Base-by-base conservation (phyloP, 37 sponge, comb jelly and placozoan genomes). In the Geodia barretti region DNA sequence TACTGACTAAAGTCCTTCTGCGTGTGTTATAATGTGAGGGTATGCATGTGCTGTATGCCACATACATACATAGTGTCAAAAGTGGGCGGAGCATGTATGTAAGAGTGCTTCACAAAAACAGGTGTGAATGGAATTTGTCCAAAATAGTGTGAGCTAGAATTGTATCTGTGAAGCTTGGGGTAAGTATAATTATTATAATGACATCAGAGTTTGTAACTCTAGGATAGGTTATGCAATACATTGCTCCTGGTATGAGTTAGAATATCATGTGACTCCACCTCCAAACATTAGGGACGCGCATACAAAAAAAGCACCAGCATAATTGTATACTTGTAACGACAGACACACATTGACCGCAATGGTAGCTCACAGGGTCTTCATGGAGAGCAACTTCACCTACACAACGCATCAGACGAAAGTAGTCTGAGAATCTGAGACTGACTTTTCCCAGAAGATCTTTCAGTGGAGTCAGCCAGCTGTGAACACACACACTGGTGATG, bases 351-450 rank as follows among this genome's bases (percentile, higher is more conserved):
- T 28, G 64, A 28, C 26, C 64, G n/a, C 64, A 62, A n/a, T 62
- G 26, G n/a, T n/a, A n/a, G n/a, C 35, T 82, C 54, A 64, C 84
- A 24, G 85, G 84, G 64, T 96, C 60, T 24, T 87, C 86, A 0
- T 79, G 68, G 37, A 98, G 83, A 2, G 40, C 72, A 3, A 98
- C 97, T 67, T 96, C 91, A 20, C 99, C 97, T 43, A 90, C 90
- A 88, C 97, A 96, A 8, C 71, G 76, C 88, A 98, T 91, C 33
- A 86, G 76, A 4, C 75, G 77, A 85, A 98, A 98, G 74, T 85
- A 98, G 24, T 58, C 4, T 41, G 86, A 58, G 62, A 94, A 98
- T 41, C 85, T 87, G 1, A 66, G 81, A 75, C 83, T 92, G 28
- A 98, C 80, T 72, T 79, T 35, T 5, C 69, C 86, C 0, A 94